phyloP scores from a whole-genome alignment of 2,113 vertebrate species.

The Bagarius yarrelli region DNA sequence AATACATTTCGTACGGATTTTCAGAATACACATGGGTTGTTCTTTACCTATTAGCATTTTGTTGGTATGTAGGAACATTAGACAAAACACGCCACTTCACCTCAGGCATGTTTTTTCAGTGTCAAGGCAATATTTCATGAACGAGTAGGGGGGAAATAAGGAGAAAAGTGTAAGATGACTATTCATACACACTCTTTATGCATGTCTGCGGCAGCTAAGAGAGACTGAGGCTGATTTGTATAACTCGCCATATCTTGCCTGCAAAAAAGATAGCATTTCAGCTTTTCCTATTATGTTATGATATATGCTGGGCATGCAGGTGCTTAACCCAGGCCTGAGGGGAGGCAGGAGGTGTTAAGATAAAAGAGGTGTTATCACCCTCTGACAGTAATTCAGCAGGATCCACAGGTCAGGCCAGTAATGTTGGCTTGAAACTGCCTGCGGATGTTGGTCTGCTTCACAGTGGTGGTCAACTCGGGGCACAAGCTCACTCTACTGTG shows the following conservation, averaged over 20 bases:
- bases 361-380: conserved; percentile 77
- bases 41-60: conserved; percentile 54
- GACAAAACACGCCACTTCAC: conserved; percentile 61
- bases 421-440: conserved; percentile 66
- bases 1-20: conserved; percentile 28
- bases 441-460: conserved; percentile 41
- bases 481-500: not conserved
- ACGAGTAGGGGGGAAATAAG: conserved; percentile 41
- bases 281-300: conserved; percentile 76
- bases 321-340: conserved; percentile 65
- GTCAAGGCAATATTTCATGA: conserved; percentile 51
- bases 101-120: conserved; percentile 57
- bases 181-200: conserved; percentile 68
- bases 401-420: conserved; percentile 70
- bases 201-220: conserved; percentile 58
- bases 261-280: conserved; percentile 63
- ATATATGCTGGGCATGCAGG: conserved; percentile 72
- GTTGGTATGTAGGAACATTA: conserved; percentile 60
- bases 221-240: conserved; percentile 65
- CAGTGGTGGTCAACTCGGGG: not conserved
- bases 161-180: conserved; percentile 39
- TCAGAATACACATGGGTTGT: conserved; percentile 13
- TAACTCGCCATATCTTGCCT: conserved; percentile 64
- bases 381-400: conserved; percentile 72
- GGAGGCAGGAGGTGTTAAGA: conserved; percentile 63